Conservation (phyloP, 2,797 vertebrate genomes). For the Parotocinclus haroldoi region DNA sequence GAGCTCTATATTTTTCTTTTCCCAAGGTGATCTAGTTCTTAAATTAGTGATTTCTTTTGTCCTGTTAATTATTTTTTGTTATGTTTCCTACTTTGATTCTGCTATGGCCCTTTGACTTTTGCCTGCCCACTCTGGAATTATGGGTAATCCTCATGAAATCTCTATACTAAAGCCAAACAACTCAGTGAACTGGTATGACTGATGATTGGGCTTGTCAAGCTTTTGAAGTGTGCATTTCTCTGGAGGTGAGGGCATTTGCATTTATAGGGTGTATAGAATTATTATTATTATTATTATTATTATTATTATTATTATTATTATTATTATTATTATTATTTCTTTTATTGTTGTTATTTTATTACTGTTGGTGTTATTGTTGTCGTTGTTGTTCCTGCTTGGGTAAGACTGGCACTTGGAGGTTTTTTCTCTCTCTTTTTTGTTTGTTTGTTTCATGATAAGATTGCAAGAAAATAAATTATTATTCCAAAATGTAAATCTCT, state of each 20-base stretch:
- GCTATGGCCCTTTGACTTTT: slow-evolving; percentile 16
- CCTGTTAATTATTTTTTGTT: slow-evolving; percentile 2
- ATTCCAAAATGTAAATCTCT: slow-evolving; percentile 40
- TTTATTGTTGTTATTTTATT: slow-evolving; percentile 24
- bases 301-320: slow-evolving; percentile 17
- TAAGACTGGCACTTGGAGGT: slow-evolving; percentile 42
- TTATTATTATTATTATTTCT: slow-evolving; percentile 6
- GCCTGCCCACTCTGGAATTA: slow-evolving; percentile 12
- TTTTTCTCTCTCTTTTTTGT: slow-evolving; percentile 13
- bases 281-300: slow-evolving; percentile 30
- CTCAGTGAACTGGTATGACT: slow-evolving; percentile 23
- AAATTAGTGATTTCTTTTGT: slow-evolving; percentile 6
- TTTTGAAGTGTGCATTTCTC: slow-evolving; percentile 41
- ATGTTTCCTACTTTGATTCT: slow-evolving; percentile 8
- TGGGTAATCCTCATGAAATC: slow-evolving; percentile 16
- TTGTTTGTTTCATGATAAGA: slow-evolving; percentile 25
- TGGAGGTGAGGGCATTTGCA: slow-evolving; percentile 39
- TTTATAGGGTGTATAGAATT: slow-evolving; percentile 39
- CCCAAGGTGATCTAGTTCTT: slow-evolving; percentile 23
- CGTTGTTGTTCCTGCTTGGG: slow-evolving; percentile 33
- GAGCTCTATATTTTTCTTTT: not conserved
- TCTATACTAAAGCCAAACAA: slow-evolving; percentile 27
- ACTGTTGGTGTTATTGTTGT: slow-evolving; percentile 31
- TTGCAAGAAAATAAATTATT: slow-evolving; percentile 37
- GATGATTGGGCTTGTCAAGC: slow-evolving; percentile 26